Conservation (phyloP, 2,113 vertebrate genomes). For the Formicarius rufipectus region DNA sequence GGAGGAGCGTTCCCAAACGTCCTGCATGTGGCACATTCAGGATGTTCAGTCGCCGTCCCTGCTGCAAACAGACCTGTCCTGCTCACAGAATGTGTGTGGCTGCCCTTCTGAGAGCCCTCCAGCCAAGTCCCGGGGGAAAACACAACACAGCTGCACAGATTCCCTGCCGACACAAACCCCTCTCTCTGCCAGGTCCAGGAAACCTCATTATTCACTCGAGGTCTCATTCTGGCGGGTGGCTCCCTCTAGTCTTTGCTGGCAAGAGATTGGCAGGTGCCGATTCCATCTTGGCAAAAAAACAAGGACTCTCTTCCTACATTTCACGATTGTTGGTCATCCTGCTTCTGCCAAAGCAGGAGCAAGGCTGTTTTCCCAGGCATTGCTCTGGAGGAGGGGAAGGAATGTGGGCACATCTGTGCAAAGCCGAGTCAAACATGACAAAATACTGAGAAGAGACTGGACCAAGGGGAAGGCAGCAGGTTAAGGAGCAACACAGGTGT, state of each 20-base stretch:
- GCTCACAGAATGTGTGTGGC: neutral
- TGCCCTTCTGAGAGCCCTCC: neutral
- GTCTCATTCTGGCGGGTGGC: neutral
- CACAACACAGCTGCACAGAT: neutral
- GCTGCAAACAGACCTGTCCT: neutral
- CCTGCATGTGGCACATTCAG: neutral
- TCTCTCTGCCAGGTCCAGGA: neutral
- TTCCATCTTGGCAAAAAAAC: neutral
- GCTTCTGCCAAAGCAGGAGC: neutral
- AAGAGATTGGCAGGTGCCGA: neutral
- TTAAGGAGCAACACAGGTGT: rapidly evolving
- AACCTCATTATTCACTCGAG: rapidly evolving
- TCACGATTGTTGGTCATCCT: neutral
- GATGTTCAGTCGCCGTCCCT: neutral
- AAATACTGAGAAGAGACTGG: neutral
- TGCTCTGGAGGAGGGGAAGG: neutral
- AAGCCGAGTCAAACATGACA: neutral
- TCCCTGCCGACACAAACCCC: neutral
- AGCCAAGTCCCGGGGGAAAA: neutral
- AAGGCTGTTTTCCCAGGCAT: neutral
- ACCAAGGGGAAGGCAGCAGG: neutral
- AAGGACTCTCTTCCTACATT: neutral
- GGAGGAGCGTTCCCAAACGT: neutral
- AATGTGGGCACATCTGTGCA: neutral
- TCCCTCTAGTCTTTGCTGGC: neutral